phyloP scores from a whole-genome alignment of 2,888 invertebrate genomes.

The Isoperla grammatica region DNA sequence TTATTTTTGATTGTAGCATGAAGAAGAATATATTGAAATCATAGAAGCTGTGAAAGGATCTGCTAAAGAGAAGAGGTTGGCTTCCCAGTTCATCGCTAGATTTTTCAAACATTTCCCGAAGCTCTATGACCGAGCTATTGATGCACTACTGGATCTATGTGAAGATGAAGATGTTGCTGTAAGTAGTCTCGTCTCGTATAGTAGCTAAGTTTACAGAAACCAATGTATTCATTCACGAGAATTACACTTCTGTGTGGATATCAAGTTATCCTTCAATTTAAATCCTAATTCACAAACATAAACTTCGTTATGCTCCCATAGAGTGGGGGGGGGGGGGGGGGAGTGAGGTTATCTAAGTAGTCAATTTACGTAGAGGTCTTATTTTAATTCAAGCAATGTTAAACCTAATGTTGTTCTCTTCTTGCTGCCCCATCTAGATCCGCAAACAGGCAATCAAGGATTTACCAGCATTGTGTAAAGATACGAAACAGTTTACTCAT shows the following conservation, averaged over 20 bases:
- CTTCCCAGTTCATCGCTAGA: slow-evolving; percentile 91
- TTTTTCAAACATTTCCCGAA: slow-evolving; percentile 90
- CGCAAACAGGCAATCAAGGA: slow-evolving; percentile 92
- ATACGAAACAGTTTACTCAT: slow-evolving; percentile 72
- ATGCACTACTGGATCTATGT: slow-evolving; percentile 89
- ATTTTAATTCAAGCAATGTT: no score
- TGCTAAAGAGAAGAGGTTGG: slow-evolving; percentile 84
- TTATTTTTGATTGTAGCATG: slow-evolving; percentile 59
- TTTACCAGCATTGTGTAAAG: slow-evolving; percentile 80
- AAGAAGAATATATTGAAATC: slow-evolving; percentile 80
- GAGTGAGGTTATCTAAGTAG: no score
- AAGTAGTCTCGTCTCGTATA: slow-evolving; percentile 43
- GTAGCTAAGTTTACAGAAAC: not conserved
- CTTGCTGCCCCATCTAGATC: slow-evolving; percentile 71
- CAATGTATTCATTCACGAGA: slow-evolving; percentile 4
- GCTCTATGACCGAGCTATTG: slow-evolving; percentile 78
- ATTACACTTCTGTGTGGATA: not conserved
- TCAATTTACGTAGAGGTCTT: no score
- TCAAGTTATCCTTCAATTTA: no score
- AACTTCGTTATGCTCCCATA: no score
- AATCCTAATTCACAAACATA: no score
- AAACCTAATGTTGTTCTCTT: no score
- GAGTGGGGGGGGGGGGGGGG: no score
- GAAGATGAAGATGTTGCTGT: slow-evolving; percentile 92
- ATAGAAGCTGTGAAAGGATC: slow-evolving; percentile 83